A percentile compares a stretch with the other conserved stretches of the same genome.
Conservation (phyloP, 2,113 vertebrate genomes). For the Embiotoca jacksoni region DNA sequence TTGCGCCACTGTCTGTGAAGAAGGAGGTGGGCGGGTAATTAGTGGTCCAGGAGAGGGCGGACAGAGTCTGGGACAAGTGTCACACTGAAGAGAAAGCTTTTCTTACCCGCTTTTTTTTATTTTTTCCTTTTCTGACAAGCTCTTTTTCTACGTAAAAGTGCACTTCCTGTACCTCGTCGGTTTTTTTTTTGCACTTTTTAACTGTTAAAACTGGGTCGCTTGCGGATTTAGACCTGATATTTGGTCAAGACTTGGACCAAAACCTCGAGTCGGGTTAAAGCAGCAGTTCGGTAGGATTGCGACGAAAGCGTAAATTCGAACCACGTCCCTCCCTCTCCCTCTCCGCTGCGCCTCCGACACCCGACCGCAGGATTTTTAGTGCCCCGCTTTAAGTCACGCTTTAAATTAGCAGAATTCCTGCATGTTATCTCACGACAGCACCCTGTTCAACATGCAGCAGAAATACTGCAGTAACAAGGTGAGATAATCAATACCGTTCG, state of each 20-base stretch:
- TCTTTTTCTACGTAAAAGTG: neutral
- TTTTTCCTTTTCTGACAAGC: neutral
- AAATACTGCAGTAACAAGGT: slow-evolving; percentile 21
- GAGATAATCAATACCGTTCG: slow-evolving; percentile 30
- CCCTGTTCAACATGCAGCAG: neutral
- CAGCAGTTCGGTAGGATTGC: no score
- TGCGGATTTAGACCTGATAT: neutral
- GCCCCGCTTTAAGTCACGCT: slow-evolving; percentile 2
- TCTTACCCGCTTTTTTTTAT: neutral
- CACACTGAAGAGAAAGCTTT: slow-evolving; percentile 29
- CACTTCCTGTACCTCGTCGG: neutral
- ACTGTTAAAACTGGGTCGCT: neutral
- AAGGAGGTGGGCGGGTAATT: slow-evolving; percentile 61
- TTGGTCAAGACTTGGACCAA: no score
- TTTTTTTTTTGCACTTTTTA: neutral
- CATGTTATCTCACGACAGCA: slow-evolving; percentile 37
- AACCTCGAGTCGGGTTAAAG: no score
- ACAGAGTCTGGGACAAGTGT: slow-evolving; percentile 44
- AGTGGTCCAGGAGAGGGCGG: slow-evolving; percentile 50
- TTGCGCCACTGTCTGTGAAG: slow-evolving; percentile 66
- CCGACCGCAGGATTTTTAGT: neutral
- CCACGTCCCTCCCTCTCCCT: no score
- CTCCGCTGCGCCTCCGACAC: no score
- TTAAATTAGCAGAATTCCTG: slow-evolving; percentile 11
- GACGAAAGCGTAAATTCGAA: no score